Evolutionary conservation across 2,113 vertebrate species (phyloP).

Genomic region (Upupa epops): DNA sequence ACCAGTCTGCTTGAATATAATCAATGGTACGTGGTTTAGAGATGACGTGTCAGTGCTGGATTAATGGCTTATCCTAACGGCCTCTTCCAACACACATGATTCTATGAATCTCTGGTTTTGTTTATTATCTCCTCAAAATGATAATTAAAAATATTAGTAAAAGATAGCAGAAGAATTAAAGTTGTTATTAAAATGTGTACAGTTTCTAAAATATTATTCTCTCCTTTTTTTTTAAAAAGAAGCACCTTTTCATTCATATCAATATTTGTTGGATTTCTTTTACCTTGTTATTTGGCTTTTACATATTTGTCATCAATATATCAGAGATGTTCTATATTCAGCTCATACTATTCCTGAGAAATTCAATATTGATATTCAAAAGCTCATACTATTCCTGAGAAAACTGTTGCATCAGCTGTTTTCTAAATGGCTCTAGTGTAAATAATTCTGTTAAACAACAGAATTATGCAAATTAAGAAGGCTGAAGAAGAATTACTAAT

Average conservation of each 20-base stretch:
- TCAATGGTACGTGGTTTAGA: background rate
- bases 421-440: background rate
- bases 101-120: background rate
- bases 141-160: background rate
- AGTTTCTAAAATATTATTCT: background rate
- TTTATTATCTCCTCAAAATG: background rate
- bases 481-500: background rate
- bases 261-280: accelerated
- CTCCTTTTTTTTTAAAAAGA: background rate
- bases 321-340: background rate
- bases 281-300: background rate
- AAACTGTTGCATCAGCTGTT: background rate
- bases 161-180: background rate
- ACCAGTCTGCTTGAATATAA: background rate
- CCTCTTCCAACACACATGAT: background rate
- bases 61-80: background rate
- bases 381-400: background rate
- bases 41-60: background rate
- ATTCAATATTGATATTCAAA: background rate
- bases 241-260: background rate
- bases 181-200: background rate
- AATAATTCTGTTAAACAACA: background rate
- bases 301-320: background rate
- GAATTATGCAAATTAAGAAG: background rate
- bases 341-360: too few species aligned